Percentiles rank a stretch among this genome's conserved stretches.
phyloP scores from a whole-genome alignment of 2,113 vertebrate genomes.

The Melospiza georgiana region DNA sequence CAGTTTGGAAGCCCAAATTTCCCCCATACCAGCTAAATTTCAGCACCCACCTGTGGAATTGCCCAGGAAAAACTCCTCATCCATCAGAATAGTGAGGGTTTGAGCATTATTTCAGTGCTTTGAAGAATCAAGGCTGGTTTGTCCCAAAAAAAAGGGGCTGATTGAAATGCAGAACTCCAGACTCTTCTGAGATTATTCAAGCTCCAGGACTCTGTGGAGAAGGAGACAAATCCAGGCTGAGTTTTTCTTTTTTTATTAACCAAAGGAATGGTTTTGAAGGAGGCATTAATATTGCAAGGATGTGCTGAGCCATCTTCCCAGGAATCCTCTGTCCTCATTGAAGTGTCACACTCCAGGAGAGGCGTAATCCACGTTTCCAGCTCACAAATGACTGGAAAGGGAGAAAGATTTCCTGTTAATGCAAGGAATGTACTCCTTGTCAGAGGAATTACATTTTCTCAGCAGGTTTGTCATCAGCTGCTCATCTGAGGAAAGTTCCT shows the following conservation, averaged over 20 bases:
- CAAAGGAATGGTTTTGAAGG: background rate
- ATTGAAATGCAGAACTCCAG: constrained; percentile 1
- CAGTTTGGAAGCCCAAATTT: background rate
- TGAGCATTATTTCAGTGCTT: background rate
- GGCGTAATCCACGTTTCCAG: background rate
- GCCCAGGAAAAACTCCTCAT: background rate
- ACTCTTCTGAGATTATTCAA: background rate
- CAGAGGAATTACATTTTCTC: background rate
- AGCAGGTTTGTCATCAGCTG: background rate
- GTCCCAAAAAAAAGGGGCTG: background rate
- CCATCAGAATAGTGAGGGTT: background rate
- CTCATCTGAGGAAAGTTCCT: background rate
- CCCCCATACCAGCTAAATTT: background rate
- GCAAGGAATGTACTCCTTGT: background rate
- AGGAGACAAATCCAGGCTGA: constrained; percentile 19
- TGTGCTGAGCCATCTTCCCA: constrained; percentile 4
- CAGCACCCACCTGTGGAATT: background rate
- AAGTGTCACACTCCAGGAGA: background rate
- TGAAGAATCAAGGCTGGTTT: background rate
- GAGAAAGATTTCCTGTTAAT: constrained; percentile 13
- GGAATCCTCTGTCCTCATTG: background rate
- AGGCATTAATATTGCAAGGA: background rate
- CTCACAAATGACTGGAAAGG: background rate
- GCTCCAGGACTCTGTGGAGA: background rate
- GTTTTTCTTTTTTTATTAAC: background rate